A percentile compares a stretch with the other conserved stretches of the same genome.
These are phyloP conservation scores for Oncorhynchus nerka DNA, from an alignment of 2,113 vertebrate species.

Conservation along the genomic window DNA sequence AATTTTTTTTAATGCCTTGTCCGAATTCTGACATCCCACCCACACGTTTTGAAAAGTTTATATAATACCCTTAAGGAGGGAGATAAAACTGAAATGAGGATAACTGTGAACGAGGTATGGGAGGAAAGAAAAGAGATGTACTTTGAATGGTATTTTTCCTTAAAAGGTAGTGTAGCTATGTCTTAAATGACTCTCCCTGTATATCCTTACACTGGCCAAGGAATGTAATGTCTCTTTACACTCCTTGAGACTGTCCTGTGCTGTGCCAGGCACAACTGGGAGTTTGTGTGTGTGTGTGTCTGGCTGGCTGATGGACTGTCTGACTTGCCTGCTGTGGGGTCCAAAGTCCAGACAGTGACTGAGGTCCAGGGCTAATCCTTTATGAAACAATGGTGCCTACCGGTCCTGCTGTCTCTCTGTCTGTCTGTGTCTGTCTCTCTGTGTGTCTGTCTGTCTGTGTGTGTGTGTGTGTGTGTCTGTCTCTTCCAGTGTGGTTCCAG, in stretches of 20 bases:
- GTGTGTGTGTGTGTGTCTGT: not conserved
- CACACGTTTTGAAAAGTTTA: no score
- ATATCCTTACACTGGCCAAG: no score
- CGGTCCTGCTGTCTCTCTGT: not conserved
- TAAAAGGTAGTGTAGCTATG: no score
- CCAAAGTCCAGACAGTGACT: not conserved
- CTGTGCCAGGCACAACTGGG: not conserved
- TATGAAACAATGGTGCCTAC: not conserved
- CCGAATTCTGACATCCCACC: not conserved
- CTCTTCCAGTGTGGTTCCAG: no score
- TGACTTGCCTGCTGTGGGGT: not conserved
- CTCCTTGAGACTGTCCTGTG: no score
- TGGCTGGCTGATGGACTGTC: not conserved
- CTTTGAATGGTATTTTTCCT: no score
- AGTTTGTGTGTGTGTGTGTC: not conserved
- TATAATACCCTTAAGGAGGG: no score
- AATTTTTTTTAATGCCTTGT: constrained; percentile 58
- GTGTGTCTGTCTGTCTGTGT: not conserved
- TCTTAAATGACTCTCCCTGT: no score
- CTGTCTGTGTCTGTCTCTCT: not conserved
- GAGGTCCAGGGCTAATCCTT: not conserved
- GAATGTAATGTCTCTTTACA: no score
- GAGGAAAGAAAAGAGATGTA: no score
- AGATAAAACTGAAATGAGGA: no score
- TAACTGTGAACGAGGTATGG: no score